Evolutionary conservation across 2,888 invertebrate genomes (phyloP), one percentile per base, ranked within the genome.

Genomic region (Disparrhopalites patrizii): DNA sequence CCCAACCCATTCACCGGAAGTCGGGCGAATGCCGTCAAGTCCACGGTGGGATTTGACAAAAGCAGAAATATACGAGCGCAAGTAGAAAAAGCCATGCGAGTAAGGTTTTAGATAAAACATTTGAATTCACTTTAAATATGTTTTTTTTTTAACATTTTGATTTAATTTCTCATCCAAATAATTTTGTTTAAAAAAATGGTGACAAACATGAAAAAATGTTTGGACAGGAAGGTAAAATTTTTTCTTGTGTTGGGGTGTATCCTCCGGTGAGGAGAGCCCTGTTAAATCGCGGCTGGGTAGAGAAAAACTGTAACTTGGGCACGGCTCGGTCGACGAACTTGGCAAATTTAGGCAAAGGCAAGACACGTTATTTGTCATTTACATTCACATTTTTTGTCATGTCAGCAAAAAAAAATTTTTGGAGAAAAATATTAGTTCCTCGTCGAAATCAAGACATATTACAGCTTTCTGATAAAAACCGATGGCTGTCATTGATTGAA

Each of bases 271-370:
- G 89, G 3, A 83, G 86, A 68, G 86, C 87, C 0, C 79, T 90
- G 65, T 72, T 83, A 51, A 82, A 83, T 50, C 80, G 90, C 51
- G 89, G 89, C 0, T 90, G 90, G 90, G 79, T 90, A 1, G 89
- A 90, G 78, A 90, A 88, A 52, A 65, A 62, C 43, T 23, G 27
- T 8, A 62, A 25, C 27, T 47, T 62, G 8, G 62, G 62, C 1
- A 31, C 30, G 25, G 56, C 55, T 15, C 33, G 33, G 27, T 62
- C 66, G 5, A 50, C 54, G 15, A 55, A 36, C 30, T 30, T 58
- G n/a, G 38, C 27, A 20, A 61, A n/a, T 25, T n/a, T 33, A 47
- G 25, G 25, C 13, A 61, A 61, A 61, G 60, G 60, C 51, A 50
- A 47, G 23, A n/a, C n/a, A n/a, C 23, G 7, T 47, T 2, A 3